These are phyloP conservation scores for Neogobius melanostomus DNA, from an alignment of 2,113 vertebrate genomes.

Conservation along the genomic window DNA sequence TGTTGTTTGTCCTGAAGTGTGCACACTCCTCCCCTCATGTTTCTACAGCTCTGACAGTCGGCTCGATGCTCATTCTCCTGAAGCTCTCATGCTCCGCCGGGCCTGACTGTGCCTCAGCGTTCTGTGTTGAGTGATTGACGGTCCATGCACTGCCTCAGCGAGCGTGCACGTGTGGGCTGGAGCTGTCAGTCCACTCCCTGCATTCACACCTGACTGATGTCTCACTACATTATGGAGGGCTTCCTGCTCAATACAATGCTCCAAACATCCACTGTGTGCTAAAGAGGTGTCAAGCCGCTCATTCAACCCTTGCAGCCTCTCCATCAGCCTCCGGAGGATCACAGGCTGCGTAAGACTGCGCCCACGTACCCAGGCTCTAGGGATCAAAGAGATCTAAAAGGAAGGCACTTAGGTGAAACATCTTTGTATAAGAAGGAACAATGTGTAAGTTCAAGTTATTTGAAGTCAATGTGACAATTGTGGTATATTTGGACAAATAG, in stretches of 20 bases:
- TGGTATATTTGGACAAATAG: too few relatives aligned
- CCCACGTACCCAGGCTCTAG: neutral
- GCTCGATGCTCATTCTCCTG: constrained; percentile 22
- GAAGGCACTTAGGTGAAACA: neutral
- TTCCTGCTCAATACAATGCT: constrained; percentile 47
- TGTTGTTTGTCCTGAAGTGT: constrained; percentile 1
- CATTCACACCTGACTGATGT: constrained; percentile 58
- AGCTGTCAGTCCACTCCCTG: constrained; percentile 50
- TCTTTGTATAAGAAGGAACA: neutral
- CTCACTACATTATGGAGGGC: constrained; percentile 51
- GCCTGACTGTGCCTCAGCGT: constrained; percentile 59
- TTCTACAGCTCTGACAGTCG: constrained; percentile 8
- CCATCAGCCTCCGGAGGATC: neutral
- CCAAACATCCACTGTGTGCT: constrained; percentile 47
- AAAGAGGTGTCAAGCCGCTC: constrained; percentile 45
- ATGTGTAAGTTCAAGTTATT: neutral
- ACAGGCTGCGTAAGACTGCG: neutral
- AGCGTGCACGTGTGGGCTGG: constrained; percentile 33
- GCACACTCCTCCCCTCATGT: neutral
- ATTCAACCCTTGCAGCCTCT: constrained; percentile 5
- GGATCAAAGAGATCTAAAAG: neutral
- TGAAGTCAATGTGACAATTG: neutral
- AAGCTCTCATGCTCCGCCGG: constrained; percentile 62
- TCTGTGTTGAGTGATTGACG: constrained; percentile 62
- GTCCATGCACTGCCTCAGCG: constrained; percentile 34